Evolutionary conservation across 2,797 vertebrate species (phyloP).

Genomic region (Acanthurus lineatus): DNA sequence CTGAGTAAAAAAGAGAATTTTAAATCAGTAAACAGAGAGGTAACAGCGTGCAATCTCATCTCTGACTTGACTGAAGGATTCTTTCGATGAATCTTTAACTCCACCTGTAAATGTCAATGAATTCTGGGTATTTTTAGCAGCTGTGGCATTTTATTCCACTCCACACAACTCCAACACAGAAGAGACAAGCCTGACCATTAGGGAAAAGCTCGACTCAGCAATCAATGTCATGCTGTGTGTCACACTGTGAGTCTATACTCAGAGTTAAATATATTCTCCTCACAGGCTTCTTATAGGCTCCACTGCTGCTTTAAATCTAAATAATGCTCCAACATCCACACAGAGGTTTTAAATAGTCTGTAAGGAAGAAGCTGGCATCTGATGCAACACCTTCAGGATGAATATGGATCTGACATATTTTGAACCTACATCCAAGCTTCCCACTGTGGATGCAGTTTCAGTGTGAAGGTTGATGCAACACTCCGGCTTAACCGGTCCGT

Average conservation of each 20-base stretch:
- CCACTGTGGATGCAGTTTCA: not conserved
- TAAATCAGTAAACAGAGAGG: slow-evolving; percentile 1
- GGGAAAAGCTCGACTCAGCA: not conserved
- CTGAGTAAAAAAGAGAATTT: slow-evolving; percentile 47
- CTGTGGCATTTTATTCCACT: not conserved
- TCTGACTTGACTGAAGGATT: not conserved
- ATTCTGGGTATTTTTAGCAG: slow-evolving; percentile 19
- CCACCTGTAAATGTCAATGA: slow-evolving; percentile 48
- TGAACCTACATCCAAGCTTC: not conserved
- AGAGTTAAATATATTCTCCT: not conserved
- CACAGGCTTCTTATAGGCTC: not conserved
- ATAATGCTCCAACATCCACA: not conserved
- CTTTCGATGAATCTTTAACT: slow-evolving; percentile 41
- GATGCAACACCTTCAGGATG: not conserved
- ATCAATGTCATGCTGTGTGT: not conserved
- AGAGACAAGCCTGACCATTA: not conserved
- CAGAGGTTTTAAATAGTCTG: too few species aligned
- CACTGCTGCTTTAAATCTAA: not conserved
- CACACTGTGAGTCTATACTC: not conserved
- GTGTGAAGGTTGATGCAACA: not conserved
- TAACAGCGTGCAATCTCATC: not conserved
- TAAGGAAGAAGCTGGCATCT: too few species aligned
- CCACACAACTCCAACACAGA: not conserved
- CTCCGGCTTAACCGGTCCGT: not conserved
- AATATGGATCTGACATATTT: not conserved